A percentile compares a stretch with the other conserved stretches of the same genome.
Conservation (phyloP, 2,888 invertebrate genomes). For the Lithophane semibrunnea region DNA sequence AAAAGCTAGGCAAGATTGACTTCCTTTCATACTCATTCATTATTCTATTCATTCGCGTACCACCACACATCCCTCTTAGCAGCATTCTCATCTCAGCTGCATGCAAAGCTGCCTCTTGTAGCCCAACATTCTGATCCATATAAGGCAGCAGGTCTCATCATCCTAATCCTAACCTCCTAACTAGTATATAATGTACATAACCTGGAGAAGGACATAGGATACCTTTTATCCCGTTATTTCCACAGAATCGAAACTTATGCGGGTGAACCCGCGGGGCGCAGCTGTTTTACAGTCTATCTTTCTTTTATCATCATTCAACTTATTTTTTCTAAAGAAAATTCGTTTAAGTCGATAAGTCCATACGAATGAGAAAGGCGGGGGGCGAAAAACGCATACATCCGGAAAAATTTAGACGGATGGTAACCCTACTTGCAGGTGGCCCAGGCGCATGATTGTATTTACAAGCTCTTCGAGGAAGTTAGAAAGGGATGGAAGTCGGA, state of each 20-base stretch:
- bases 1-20: too few species aligned
- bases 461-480: conserved; percentile 17
- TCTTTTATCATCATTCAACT: neutral
- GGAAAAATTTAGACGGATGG: neutral
- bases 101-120: neutral
- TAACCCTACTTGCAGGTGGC: conserved; percentile 35
- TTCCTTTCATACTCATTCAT: neutral
- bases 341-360: neutral
- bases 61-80: neutral
- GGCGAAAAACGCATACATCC: neutral
- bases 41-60: neutral
- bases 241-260: too few species aligned
- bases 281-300: neutral
- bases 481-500: conserved; percentile 22
- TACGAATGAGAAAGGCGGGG: neutral
- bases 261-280: too few species aligned
- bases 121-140: neutral
- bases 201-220: too few species aligned
- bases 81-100: neutral
- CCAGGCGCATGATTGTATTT: conserved; percentile 21
- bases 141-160: neutral
- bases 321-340: neutral
- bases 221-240: too few species aligned
- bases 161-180: too few species aligned
- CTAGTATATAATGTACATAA: too few species aligned